Evolutionary conservation across 1,140 invertebrate genomes (phyloP).

Genomic region (Hyles euphorbiae): DNA sequence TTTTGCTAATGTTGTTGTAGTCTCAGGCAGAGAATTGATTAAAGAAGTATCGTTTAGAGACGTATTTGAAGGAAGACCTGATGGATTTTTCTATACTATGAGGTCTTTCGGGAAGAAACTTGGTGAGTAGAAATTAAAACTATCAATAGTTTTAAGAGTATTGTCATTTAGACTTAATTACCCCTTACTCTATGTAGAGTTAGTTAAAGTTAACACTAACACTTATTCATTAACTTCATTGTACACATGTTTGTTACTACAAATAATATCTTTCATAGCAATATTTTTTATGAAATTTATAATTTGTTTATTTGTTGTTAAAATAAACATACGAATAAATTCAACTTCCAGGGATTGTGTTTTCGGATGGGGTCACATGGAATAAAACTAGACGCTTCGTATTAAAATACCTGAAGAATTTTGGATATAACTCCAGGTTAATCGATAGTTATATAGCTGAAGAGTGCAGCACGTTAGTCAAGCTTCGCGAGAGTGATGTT

Average conservation of each 20-base stretch:
- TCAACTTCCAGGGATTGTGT: slow-evolving; percentile 76
- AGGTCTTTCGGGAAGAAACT: slow-evolving; percentile 79
- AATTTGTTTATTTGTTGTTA: no score
- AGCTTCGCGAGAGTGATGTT: slow-evolving; percentile 36
- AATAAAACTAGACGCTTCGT: slow-evolving; percentile 77
- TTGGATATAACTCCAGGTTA: slow-evolving; percentile 77
- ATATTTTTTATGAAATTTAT: no score
- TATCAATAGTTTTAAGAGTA: background rate
- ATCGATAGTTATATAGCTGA: slow-evolving; percentile 77
- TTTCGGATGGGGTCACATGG: slow-evolving; percentile 80
- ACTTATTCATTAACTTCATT: no score
- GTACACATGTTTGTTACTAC: no score
- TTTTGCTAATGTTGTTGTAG: slow-evolving; percentile 76
- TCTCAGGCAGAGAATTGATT: slow-evolving; percentile 78
- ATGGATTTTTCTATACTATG: slow-evolving; percentile 81
- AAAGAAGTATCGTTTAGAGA: slow-evolving; percentile 78
- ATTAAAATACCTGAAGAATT: slow-evolving; percentile 76
- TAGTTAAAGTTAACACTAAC: no score
- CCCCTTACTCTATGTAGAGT: no score
- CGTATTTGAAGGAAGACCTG: slow-evolving; percentile 82
- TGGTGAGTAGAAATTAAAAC: slow-evolving; percentile 67
- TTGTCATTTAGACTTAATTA: no score
- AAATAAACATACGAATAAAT: no score
- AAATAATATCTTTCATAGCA: no score
- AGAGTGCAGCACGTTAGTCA: slow-evolving; percentile 77